These are phyloP conservation scores for Drosophila pseudoananassae DNA, from an alignment of 1,140 invertebrate species.

Conservation along the genomic window DNA sequence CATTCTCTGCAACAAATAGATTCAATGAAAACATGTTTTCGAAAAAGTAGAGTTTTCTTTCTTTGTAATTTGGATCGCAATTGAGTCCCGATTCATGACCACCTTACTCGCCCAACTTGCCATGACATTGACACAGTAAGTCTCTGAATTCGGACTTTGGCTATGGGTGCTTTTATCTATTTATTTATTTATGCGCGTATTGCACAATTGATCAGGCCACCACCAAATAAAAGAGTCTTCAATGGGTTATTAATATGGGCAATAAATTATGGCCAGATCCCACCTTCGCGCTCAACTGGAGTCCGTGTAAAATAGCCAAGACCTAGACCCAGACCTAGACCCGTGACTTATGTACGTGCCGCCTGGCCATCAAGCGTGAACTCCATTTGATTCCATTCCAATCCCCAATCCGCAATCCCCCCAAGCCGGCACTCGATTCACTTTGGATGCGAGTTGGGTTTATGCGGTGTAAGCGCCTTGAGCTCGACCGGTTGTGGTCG, in stretches of 20 bases:
- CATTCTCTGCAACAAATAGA: neutral
- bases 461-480: slow-evolving; percentile 66
- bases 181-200: slow-evolving; percentile 69
- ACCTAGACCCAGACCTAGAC: slow-evolving; percentile 59
- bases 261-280: slow-evolving; percentile 42
- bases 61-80: neutral
- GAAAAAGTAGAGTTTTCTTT: neutral
- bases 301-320: slow-evolving; percentile 32
- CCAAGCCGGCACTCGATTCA: neutral
- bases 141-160: slow-evolving; percentile 36
- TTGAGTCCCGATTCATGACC: slow-evolving; percentile 19
- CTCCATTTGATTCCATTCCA: slow-evolving; percentile 33
- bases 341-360: slow-evolving; percentile 14
- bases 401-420: slow-evolving; percentile 1
- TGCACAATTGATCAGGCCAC: slow-evolving; percentile 61
- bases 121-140: slow-evolving; percentile 77
- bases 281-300: slow-evolving; percentile 56
- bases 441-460: slow-evolving; percentile 33
- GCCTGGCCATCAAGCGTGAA: slow-evolving; percentile 51
- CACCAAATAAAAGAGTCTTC: slow-evolving; percentile 34
- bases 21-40: neutral
- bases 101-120: slow-evolving; percentile 55
- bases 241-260: slow-evolving; percentile 20
- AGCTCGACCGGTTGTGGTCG: slow-evolving; percentile 71
- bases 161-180: slow-evolving; percentile 21